phyloP scores from a whole-genome alignment of 2,888 invertebrate species.

The Isoperla grammatica region DNA sequence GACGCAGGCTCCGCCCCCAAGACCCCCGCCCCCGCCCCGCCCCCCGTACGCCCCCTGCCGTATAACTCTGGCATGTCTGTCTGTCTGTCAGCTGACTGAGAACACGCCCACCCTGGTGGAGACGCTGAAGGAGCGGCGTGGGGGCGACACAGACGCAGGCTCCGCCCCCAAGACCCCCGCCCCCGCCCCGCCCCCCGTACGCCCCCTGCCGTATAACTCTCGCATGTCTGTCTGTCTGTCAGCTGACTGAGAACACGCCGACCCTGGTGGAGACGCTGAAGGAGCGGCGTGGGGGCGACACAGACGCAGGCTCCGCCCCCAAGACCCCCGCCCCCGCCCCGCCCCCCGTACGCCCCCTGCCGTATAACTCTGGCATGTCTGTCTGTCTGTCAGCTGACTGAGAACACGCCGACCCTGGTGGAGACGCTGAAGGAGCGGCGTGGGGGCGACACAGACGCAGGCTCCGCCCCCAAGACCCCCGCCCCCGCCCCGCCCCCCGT shows the following conservation, averaged over 20 bases:
- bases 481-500: constrained; percentile 11
- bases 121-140: background rate
- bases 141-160: no score
- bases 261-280: constrained; percentile 38
- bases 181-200: constrained; percentile 10
- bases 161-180: background rate
- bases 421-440: constrained; percentile 30
- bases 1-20: constrained; percentile 1
- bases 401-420: constrained; percentile 41
- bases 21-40: background rate
- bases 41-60: no score
- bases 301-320: no score
- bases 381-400: constrained; percentile 34
- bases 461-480: background rate
- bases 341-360: no score
- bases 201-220: no score
- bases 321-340: background rate
- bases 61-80: no score
- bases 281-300: no score
- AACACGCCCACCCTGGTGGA: constrained; percentile 42
- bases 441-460: no score
- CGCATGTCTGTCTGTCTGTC: no score
- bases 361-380: no score
- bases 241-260: constrained; percentile 40
- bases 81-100: constrained; percentile 36